A percentile compares a stretch with the other conserved stretches of the same genome.
Conservation (phyloP, 92 coral and sea anemone genomes). For the Plumapathes pennacea region DNA sequence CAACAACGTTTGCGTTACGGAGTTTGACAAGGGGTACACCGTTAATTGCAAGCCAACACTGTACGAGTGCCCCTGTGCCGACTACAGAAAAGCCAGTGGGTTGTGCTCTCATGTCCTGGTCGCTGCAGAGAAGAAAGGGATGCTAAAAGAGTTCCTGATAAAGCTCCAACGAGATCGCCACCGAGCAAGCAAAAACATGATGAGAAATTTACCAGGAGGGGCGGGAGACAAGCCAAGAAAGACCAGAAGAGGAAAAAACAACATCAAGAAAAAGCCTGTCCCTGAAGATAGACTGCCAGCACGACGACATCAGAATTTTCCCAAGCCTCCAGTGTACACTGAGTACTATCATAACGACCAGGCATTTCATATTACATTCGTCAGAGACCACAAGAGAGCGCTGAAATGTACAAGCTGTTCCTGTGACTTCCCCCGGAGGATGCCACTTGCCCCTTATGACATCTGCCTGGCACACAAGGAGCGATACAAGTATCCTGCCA, state of each 20-base stretch:
- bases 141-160: slow-evolving; percentile 1
- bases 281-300: slow-evolving; percentile 1
- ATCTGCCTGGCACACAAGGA: slow-evolving; percentile 41
- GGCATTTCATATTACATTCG: slow-evolving; percentile 32
- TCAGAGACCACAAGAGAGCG: neutral
- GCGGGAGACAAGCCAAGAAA: slow-evolving; percentile 44
- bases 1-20: slow-evolving; percentile 12
- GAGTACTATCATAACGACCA: slow-evolving; percentile 40
- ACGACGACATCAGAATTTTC: slow-evolving; percentile 24
- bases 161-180: slow-evolving; percentile 17
- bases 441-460: slow-evolving; percentile 17
- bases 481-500: slow-evolving; percentile 47
- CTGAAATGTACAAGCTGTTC: slow-evolving; percentile 33
- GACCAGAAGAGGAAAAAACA: slow-evolving; percentile 43
- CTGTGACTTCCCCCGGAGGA: slow-evolving; percentile 23
- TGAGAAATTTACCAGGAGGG: slow-evolving; percentile 15
- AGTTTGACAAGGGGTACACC: slow-evolving; percentile 11
- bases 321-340: slow-evolving; percentile 35
- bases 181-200: slow-evolving; percentile 1
- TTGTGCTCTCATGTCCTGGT: slow-evolving; percentile 9
- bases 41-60: slow-evolving; percentile 6
- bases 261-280: slow-evolving; percentile 27
- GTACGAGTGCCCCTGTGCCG: slow-evolving; percentile 6
- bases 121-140: slow-evolving; percentile 4
- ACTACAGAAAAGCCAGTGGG: slow-evolving; percentile 3